phyloP scores from a whole-genome alignment of 2,888 invertebrate genomes.

The Lissonota sp. region DNA sequence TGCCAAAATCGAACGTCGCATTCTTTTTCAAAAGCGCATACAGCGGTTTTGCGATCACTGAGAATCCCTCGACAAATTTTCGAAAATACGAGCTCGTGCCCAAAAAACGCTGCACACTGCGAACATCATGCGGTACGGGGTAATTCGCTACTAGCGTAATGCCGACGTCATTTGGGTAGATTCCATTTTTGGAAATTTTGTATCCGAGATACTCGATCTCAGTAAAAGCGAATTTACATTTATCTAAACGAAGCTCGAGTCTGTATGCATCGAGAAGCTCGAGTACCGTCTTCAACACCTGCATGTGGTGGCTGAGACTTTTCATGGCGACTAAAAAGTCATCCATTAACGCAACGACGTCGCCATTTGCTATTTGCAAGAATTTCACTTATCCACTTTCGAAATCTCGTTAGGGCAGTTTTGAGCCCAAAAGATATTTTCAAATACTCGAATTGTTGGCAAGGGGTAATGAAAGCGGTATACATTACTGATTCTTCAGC shows the following conservation, averaged over 20 bases:
- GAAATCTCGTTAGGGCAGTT: conserved; percentile 48
- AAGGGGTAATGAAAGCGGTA: conserved; percentile 59
- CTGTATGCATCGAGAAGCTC: conserved; percentile 35
- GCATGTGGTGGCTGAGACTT: conserved; percentile 51
- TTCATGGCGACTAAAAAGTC: conserved; percentile 62
- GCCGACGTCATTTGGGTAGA: conserved; percentile 32
- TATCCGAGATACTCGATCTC: conserved; percentile 47
- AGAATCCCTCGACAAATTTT: conserved; percentile 23
- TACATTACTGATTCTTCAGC: conserved; percentile 51
- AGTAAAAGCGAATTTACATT: conserved; percentile 12
- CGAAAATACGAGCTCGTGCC: conserved; percentile 29
- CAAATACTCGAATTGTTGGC: conserved; percentile 52
- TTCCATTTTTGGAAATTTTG: conserved; percentile 24
- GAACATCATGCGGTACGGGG: conserved; percentile 23
- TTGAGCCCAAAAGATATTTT: conserved; percentile 56
- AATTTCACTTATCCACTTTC: conserved; percentile 44
- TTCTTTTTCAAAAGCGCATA: conserved; percentile 14
- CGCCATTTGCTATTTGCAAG: conserved; percentile 40
- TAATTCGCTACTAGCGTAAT: conserved; percentile 9
- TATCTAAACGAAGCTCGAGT: conserved; percentile 38
- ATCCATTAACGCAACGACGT: conserved; percentile 59
- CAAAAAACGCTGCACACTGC: conserved; percentile 30
- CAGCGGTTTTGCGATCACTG: conserved; percentile 14
- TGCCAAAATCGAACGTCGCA: conserved; percentile 16
- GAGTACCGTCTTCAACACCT: conserved; percentile 43